Evolutionary conservation across 2,888 invertebrate genomes (phyloP).

Genomic region (Chloroclysta siterata): DNA sequence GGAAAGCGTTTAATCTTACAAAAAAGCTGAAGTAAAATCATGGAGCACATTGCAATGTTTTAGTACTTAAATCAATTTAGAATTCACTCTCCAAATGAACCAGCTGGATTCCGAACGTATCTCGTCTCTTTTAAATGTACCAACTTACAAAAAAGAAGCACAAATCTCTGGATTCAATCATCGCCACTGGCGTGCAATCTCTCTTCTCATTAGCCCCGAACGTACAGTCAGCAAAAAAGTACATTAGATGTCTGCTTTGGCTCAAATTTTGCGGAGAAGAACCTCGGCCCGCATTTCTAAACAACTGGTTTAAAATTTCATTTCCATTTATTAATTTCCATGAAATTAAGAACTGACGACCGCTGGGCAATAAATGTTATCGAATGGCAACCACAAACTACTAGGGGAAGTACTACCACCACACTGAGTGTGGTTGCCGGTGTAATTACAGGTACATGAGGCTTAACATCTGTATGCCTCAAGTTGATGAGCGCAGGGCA

Average conservation of each 20-base stretch:
- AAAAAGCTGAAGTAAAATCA: not conserved
- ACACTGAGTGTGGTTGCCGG: no score
- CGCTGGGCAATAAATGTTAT: no score
- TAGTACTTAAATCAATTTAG: not conserved
- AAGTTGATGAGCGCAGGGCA: no score
- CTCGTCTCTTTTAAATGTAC: constrained; percentile 9
- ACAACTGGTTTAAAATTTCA: no score
- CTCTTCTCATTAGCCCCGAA: constrained; percentile 39
- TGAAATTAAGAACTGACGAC: no score
- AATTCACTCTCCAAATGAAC: not conserved
- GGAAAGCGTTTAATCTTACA: not conserved
- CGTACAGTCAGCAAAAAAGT: constrained; percentile 15
- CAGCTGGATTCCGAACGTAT: not conserved
- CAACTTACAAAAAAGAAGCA: constrained; percentile 9
- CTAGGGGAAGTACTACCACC: no score
- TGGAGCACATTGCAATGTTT: not conserved
- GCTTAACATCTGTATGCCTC: no score
- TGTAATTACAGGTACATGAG: no score
- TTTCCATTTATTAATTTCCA: no score
- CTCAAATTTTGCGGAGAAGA: no score
- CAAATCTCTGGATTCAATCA: constrained; percentile 28
- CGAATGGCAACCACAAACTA: no score
- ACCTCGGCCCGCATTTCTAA: no score
- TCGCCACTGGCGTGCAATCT: constrained; percentile 32
- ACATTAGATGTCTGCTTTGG: not conserved